Evolutionary conservation across 2,797 vertebrate species (phyloP), one percentile per base, ranked within the genome.

Genomic region (Leptatherina wallacei): DNA sequence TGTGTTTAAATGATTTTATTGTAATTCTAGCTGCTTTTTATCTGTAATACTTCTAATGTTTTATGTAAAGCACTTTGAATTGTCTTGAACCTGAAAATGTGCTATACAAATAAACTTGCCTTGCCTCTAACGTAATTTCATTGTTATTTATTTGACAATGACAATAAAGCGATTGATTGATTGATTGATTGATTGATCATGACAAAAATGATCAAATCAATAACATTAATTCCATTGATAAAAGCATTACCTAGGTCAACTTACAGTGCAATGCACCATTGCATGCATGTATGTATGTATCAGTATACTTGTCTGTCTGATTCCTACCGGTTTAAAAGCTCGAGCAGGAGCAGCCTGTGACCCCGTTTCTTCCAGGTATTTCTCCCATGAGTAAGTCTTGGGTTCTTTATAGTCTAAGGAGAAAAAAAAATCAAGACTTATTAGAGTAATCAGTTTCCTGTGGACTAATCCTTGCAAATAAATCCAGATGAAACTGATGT

Each of bases 371-470:
- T 98, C 95, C 87, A 98, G 88, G 83, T 98, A 98, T 57, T 95
- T 95, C 79, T 95, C 95, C 97, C 98, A 99, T 2, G 95, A 96
- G 90, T 98, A 99, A 75, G 83, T 92, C 88, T 95, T 96, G 36
- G 96, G 93, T 52, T 97, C 94, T 61, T 96, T 95, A 85, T 94
- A 95, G 72, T 95, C 96, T 96, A 76, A 65, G 14, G 52, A 64
- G 52, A 75, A 35, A 35, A 57, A 63, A 75, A 20, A 12, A 47
- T 44, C 33, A 9, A 7, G 6, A 61, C 24, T 49, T 24, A 61
- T 62, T 61, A 69, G 55, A 52, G 35, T 27, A 22, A 55, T 0
- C 11, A 30, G 14, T 27, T 49, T 52, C 33, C 22, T 33, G 18
- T n/a, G 44, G 44, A 49, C 20, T 35, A 6, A 65, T 7, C 16